Evolutionary conservation across 2,888 invertebrate genomes (phyloP).

Genomic region (Andrena chrysosceles): DNA sequence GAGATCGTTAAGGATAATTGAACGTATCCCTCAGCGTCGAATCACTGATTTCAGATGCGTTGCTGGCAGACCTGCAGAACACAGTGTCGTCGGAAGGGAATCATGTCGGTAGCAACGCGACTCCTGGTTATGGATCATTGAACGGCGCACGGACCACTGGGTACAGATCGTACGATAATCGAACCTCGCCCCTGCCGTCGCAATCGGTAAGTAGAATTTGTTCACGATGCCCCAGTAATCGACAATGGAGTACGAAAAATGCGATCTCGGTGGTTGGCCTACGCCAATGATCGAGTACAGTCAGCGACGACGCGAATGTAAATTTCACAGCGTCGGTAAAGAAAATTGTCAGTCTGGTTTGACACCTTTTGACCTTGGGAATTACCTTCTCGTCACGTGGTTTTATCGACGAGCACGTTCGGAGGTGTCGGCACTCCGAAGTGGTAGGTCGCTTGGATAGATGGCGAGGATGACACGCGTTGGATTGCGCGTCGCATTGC

Average conservation of each 20-base stretch:
- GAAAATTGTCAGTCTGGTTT: background rate
- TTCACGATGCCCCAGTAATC: background rate
- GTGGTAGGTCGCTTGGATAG: constrained; percentile 28
- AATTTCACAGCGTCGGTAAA: constrained; percentile 5
- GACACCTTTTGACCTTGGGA: background rate
- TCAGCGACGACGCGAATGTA: background rate
- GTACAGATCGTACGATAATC: constrained; percentile 79
- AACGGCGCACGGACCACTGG: constrained; percentile 87
- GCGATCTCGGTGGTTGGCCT: background rate
- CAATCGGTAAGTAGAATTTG: constrained; percentile 86
- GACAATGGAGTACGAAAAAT: background rate
- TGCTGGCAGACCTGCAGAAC: constrained; percentile 97
- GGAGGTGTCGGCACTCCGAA: background rate
- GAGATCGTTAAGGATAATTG: constrained; percentile 4
- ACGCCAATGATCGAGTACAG: background rate
- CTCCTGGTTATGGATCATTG: constrained; percentile 92
- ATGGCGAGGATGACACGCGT: constrained; percentile 48
- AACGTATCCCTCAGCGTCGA: background rate
- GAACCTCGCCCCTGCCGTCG: constrained; percentile 85
- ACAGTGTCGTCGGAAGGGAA: constrained; percentile 90
- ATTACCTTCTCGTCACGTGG: background rate
- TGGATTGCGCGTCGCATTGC: background rate
- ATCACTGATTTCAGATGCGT: constrained; percentile 91
- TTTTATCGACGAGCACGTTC: constrained; percentile 40
- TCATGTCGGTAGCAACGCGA: constrained; percentile 85